Percentiles rank a stretch among this genome's conserved stretches.
Conservation (phyloP, 2,797 vertebrate genomes). For the Leuciscus waleckii region DNA sequence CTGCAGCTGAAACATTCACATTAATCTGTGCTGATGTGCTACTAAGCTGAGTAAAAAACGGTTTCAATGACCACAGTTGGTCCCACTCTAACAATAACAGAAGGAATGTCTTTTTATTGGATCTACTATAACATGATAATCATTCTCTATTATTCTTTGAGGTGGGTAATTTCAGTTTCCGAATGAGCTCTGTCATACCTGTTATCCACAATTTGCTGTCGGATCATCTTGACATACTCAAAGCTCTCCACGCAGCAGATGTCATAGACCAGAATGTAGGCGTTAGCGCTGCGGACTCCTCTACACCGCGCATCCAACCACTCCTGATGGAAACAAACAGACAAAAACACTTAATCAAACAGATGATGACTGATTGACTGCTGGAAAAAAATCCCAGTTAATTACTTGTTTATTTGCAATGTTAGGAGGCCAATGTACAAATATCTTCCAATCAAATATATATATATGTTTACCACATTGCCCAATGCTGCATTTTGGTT, state of each 20-base stretch:
- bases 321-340: conserved; percentile 75
- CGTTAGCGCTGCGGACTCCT: conserved; percentile 88
- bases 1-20: background rate
- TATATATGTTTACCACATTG: no score
- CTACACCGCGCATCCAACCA: conserved; percentile 89
- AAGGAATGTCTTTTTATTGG: background rate
- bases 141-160: background rate
- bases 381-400: background rate
- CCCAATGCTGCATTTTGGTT: no score
- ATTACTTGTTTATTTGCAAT: background rate
- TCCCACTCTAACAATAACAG: background rate
- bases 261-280: conserved; percentile 92
- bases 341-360: conserved; percentile 5
- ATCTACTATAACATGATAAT: background rate
- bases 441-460: background rate
- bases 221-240: conserved; percentile 90
- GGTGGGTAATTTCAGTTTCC: background rate
- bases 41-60: background rate
- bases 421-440: background rate
- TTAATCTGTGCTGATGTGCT: conserved; percentile 24
- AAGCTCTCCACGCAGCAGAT: conserved; percentile 94
- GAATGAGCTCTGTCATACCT: conserved; percentile 72
- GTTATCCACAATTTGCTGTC: conserved; percentile 89
- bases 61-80: background rate
- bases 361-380: background rate